These are phyloP conservation scores for Oxyruncus cristatus DNA, from an alignment of 2,113 vertebrate species.

Conservation along the genomic window DNA sequence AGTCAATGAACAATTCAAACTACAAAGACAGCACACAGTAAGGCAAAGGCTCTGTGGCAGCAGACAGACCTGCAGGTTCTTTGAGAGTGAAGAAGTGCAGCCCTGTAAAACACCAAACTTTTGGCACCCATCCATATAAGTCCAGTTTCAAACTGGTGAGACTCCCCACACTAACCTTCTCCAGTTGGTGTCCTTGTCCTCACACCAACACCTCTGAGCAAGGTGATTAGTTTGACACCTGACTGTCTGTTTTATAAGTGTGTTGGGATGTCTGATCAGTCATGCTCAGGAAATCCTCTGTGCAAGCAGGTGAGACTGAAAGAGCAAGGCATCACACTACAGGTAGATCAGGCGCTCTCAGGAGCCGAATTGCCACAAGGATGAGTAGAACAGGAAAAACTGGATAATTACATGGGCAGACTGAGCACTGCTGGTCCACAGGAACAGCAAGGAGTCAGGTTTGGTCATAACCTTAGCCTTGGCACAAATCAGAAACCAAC, in stretches of 20 bases:
- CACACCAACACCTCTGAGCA: background rate
- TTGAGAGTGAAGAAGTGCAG: background rate
- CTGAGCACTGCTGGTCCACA: background rate
- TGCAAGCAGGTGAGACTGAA: background rate
- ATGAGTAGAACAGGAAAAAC: background rate
- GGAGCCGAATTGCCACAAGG: background rate
- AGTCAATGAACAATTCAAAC: background rate
- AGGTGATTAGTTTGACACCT: background rate
- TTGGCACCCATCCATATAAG: accelerated
- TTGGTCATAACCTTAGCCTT: background rate
- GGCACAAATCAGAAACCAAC: constrained; percentile 2
- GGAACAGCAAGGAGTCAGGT: background rate
- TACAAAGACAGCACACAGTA: background rate
- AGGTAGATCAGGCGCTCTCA: background rate
- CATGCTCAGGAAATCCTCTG: accelerated
- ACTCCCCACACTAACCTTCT: background rate
- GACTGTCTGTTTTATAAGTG: background rate
- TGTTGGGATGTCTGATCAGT: background rate
- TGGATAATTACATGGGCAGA: background rate
- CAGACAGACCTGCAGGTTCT: background rate
- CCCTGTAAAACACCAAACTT: background rate
- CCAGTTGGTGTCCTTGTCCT: background rate
- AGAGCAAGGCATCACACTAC: background rate
- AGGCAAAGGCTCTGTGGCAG: background rate
- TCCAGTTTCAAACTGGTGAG: background rate